Evolutionary conservation across 2,113 vertebrate genomes (phyloP).

Genomic region (Melanostigma gelatinosum): DNA sequence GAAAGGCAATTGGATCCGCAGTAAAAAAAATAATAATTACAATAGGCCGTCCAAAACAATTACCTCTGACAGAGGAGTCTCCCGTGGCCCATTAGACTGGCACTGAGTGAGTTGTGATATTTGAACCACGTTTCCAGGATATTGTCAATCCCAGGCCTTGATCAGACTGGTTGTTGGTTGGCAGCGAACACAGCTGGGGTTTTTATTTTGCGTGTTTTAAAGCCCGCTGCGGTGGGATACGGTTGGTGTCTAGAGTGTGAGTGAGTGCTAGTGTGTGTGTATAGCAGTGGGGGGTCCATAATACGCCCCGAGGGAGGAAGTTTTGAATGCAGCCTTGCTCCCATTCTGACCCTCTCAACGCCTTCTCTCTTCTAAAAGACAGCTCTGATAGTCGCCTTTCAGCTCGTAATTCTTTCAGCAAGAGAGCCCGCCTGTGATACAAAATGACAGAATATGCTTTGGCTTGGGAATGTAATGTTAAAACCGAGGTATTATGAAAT

Average conservation of each 20-base stretch:
- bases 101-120: slow-evolving; percentile 62
- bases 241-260: slow-evolving; percentile 32
- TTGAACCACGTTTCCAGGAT: slow-evolving; percentile 69
- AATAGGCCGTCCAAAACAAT: slow-evolving; percentile 55
- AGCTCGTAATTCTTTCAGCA: slow-evolving; percentile 55
- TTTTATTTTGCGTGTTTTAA: slow-evolving; percentile 44
- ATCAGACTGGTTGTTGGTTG: slow-evolving; percentile 60
- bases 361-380: slow-evolving; percentile 46
- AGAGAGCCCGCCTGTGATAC: slow-evolving; percentile 31
- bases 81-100: slow-evolving; percentile 66
- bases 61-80: slow-evolving; percentile 58
- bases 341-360: slow-evolving; percentile 61
- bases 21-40: slow-evolving; percentile 61
- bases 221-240: slow-evolving; percentile 33
- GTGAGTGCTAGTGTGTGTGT: slow-evolving; percentile 25
- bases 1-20: slow-evolving; percentile 52
- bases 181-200: slow-evolving; percentile 45
- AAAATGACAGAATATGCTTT: slow-evolving; percentile 49
- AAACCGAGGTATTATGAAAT: slow-evolving; percentile 64
- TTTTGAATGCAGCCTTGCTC: slow-evolving; percentile 50
- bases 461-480: slow-evolving; percentile 46
- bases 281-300: slow-evolving; percentile 44
- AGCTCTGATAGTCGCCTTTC: slow-evolving; percentile 49
- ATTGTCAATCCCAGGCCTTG: slow-evolving; percentile 65
- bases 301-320: slow-evolving; percentile 54